Conservation (phyloP, 2,888 invertebrate species). For the Nomada fabriciana region DNA sequence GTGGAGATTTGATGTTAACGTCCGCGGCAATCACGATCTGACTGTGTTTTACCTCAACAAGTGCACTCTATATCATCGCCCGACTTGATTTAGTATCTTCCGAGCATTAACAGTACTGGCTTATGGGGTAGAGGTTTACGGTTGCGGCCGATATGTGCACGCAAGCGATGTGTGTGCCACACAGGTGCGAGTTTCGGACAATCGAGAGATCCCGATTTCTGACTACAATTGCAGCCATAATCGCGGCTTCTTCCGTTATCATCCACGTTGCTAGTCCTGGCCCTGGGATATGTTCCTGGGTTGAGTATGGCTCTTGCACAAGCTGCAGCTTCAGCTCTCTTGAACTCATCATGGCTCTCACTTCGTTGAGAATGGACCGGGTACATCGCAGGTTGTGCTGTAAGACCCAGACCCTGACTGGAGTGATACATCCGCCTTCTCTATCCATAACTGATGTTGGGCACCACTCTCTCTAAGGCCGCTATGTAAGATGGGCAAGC, state of each 20-base stretch:
- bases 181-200: not conserved
- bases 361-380: not conserved
- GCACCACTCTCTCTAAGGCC: not conserved
- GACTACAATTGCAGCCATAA: not conserved
- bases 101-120: not conserved
- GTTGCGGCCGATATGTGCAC: not conserved
- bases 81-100: not conserved
- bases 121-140: not conserved
- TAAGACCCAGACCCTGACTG: not conserved
- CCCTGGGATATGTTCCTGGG: not conserved
- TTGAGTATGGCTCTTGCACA: not conserved
- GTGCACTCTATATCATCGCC: not conserved
- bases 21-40: not conserved
- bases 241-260: not conserved
- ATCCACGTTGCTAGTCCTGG: not conserved
- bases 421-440: not conserved
- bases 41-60: not conserved
- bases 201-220: not conserved
- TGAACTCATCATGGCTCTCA: not conserved
- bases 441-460: not conserved
- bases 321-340: not conserved
- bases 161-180: not conserved
- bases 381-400: not conserved
- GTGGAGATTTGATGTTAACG: not conserved
- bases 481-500: not conserved